Evolutionary conservation across 2,797 vertebrate genomes (phyloP).

Genomic region (Acipenser transmontanus): DNA sequence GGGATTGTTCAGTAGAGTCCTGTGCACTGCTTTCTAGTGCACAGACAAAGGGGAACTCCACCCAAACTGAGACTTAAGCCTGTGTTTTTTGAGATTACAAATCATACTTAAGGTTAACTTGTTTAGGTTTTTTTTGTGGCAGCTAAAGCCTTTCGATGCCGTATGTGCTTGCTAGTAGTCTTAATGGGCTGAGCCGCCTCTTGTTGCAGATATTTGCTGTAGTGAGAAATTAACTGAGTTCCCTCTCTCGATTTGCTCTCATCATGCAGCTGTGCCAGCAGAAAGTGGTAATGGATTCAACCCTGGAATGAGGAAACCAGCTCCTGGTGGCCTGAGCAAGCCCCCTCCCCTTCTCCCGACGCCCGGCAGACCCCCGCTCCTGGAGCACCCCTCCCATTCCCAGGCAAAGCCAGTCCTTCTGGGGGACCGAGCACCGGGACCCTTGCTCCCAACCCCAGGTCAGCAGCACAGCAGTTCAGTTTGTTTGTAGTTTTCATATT

Average conservation of each 20-base stretch:
- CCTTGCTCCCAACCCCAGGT: conserved; percentile 56
- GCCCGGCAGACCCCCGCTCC: conserved; percentile 27
- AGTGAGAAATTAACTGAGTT: too few relatives aligned
- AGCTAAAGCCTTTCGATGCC: too few relatives aligned
- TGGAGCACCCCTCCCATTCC: conserved; percentile 23
- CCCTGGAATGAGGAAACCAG: conserved; percentile 34
- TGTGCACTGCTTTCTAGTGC: not conserved
- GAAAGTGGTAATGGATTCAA: conserved; percentile 26
- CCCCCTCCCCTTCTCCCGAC: conserved; percentile 60
- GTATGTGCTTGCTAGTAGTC: too few relatives aligned
- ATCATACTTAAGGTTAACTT: too few relatives aligned
- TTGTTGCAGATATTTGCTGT: too few relatives aligned
- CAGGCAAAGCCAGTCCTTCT: conserved; percentile 29
- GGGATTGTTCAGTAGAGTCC: not conserved
- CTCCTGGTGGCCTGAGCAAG: conserved; percentile 48
- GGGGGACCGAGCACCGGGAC: conserved; percentile 19
- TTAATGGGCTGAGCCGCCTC: too few relatives aligned
- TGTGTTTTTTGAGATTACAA: too few relatives aligned
- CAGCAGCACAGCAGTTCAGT: not conserved
- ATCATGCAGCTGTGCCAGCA: conserved; percentile 30
- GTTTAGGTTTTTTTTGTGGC: too few relatives aligned
- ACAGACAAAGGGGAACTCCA: too few relatives aligned
- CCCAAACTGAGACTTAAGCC: too few relatives aligned
- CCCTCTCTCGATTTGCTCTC: conserved; percentile 12
- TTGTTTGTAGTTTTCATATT: too few relatives aligned